Base-by-base conservation (phyloP, 1,140 invertebrate species). In the Tribolium madens region DNA sequence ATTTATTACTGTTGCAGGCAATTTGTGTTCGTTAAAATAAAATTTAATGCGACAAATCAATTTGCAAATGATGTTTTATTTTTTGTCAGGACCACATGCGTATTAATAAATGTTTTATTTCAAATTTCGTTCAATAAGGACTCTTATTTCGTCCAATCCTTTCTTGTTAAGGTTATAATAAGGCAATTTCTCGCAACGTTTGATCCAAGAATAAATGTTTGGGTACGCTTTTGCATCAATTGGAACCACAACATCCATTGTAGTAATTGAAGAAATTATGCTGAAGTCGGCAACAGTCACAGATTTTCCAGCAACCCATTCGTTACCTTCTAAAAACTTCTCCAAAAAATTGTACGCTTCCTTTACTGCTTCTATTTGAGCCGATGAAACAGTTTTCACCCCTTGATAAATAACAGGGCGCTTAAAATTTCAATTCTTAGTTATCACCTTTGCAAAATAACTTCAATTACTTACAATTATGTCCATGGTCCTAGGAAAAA, bases 241-340 rank as follows among this genome's bases (percentile, higher is more conserved):
- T 3, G 76, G 75, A 26, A 77, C 21, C 52, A 80, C 18, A 0
- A 74, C 6, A 50, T 77, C 50, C 15, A 31, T 21, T 4, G 73
- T 70, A 12, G 75, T 26, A 36, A 81, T 21, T 0, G 80, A 53
- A 3, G 76, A 74, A 26, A 81, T 42, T 3, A 78, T n/a, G 64
- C 81, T 81, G 9, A 81, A 78, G 69, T 83, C 82, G 17, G 80
- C 82, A 33, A 83, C 80, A 4, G 81, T 77, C 3, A 81, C 9
- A 1, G 26, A n/a, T 46, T 81, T 47, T 5, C 79, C 79, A 13
- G 79, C 81, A 10, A 83, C 33, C 75, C 76, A 83, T 13, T 79
- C 70, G 2, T 14, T 47, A 9, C 47, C 33, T 7, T 53, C 50
- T 18, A 83, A 52, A 70, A 83, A 81, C 12, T 72, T 57, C 21